Conservation (phyloP, 2,113 vertebrate species). For the Gobio gobio region DNA sequence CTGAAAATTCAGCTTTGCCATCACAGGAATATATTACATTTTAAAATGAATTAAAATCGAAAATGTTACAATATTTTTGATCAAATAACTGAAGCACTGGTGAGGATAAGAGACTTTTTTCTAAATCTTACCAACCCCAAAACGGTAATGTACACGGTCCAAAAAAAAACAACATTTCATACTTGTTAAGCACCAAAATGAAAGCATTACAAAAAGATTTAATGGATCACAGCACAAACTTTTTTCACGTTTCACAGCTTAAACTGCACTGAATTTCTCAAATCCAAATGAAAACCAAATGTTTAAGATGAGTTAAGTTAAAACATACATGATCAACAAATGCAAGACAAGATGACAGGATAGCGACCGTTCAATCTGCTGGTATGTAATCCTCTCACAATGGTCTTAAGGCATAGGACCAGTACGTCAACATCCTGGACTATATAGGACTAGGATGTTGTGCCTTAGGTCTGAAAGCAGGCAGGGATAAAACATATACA, state of each 20-base stretch:
- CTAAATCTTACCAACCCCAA: not conserved
- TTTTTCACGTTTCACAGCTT: not conserved
- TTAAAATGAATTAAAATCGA: too few species aligned
- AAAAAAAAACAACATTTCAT: not conserved
- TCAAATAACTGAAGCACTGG: too few species aligned
- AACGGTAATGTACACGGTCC: not conserved
- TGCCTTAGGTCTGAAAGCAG: not conserved
- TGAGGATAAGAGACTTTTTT: not conserved
- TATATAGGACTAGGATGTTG: not conserved
- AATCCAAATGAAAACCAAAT: not conserved
- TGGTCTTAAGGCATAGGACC: too few species aligned
- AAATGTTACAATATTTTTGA: too few species aligned
- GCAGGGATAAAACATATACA: not conserved
- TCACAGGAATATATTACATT: too few species aligned
- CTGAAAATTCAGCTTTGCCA: too few species aligned
- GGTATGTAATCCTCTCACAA: not conserved
- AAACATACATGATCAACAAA: not conserved
- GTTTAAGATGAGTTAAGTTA: not conserved
- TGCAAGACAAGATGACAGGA: too few species aligned
- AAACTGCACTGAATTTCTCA: too few species aligned
- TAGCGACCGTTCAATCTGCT: not conserved
- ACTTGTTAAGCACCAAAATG: not conserved
- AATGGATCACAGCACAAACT: not conserved
- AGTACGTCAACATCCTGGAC: too few species aligned
- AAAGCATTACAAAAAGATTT: not conserved